phyloP scores from a whole-genome alignment of 2,888 invertebrate genomes.

The Podotricha telesiphe region DNA sequence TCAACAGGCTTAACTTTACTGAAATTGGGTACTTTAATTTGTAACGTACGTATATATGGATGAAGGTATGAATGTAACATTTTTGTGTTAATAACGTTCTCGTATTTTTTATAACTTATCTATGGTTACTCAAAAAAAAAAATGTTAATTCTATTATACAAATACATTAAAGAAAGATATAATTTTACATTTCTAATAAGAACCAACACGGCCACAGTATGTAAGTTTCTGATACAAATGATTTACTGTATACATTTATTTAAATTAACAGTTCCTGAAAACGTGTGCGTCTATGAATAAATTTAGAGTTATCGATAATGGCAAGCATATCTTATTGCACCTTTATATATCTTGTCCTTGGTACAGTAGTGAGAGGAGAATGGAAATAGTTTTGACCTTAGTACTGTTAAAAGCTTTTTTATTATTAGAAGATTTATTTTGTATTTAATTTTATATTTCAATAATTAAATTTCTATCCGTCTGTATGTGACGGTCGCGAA shows the following conservation, averaged over 20 bases:
- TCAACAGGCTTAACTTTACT: conserved; percentile 15
- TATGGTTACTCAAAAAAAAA: neutral
- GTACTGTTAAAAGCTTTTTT: neutral
- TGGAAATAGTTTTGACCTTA: neutral
- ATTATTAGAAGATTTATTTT: neutral
- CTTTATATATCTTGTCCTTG: conserved; percentile 8
- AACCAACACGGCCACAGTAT: no score
- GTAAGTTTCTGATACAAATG: no score
- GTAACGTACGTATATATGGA: neutral
- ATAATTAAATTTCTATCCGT: no score
- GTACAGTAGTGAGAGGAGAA: neutral
- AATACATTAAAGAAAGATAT: no score
- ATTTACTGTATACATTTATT: neutral
- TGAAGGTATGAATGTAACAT: neutral
- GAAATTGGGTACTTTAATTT: conserved; percentile 20
- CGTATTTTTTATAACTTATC: neutral
- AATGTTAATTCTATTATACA: no score
- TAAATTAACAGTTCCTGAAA: neutral
- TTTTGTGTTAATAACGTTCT: conserved; percentile 22
- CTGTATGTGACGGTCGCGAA: no score
- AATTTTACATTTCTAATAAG: no score
- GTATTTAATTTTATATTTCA: no score
- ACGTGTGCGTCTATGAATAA: conserved; percentile 9
- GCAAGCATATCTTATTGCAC: neutral
- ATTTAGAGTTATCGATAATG: conserved; percentile 14